A percentile compares a stretch with the other conserved stretches of the same genome.
Evolutionary conservation across 2,797 vertebrate genomes (phyloP).

Genomic region (Vultur gryphus): DNA sequence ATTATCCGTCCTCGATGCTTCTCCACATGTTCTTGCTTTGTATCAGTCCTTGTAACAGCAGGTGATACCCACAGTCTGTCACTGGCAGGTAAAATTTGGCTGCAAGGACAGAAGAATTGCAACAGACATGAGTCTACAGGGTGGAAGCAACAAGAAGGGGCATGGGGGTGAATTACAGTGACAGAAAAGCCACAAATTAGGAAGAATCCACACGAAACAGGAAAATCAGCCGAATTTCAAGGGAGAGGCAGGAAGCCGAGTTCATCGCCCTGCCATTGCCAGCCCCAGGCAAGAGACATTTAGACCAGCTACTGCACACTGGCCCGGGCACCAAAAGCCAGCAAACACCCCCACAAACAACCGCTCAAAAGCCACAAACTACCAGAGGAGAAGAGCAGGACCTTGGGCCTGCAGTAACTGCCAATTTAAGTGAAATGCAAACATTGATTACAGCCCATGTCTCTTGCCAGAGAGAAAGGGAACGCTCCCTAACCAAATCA

Average conservation of each 20-base stretch:
- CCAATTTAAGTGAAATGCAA: not conserved
- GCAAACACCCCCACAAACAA: not conserved
- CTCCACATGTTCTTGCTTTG: not conserved
- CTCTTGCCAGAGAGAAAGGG: not conserved
- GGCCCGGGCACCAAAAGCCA: not conserved
- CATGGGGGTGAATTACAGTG: not conserved
- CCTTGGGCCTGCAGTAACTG: not conserved
- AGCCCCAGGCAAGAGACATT: not conserved
- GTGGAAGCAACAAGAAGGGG: not conserved
- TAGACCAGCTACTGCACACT: not conserved
- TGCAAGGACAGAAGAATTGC: not conserved
- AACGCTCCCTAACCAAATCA: not conserved
- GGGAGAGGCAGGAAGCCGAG: not conserved
- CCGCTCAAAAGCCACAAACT: not conserved
- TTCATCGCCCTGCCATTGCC: not conserved
- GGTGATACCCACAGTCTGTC: not conserved
- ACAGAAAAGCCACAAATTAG: not conserved
- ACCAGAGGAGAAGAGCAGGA: not conserved
- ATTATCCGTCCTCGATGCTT: not conserved
- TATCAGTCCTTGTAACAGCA: not conserved
- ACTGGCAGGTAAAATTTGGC: not conserved
- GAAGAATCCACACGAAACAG: not conserved
- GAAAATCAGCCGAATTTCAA: not conserved
- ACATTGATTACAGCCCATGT: not conserved
- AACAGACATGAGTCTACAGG: not conserved